These are phyloP conservation scores for Lacerta viridis DNA, from an alignment of 2,797 vertebrate genomes.

Conservation along the genomic window DNA sequence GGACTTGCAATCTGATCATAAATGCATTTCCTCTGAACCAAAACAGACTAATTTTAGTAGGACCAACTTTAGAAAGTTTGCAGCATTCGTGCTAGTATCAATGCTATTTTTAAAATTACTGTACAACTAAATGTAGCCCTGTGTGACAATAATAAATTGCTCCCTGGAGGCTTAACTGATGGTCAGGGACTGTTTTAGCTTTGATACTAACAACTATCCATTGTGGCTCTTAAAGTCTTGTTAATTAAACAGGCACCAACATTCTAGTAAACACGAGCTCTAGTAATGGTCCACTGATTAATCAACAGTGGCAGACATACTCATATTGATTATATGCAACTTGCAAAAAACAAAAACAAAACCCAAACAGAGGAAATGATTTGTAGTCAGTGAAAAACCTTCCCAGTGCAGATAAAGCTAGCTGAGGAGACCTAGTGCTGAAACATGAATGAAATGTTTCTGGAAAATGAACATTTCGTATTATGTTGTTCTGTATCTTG, in stretches of 20 bases:
- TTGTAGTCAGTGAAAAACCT: neutral
- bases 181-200: neutral
- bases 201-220: neutral
- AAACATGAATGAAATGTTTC: neutral
- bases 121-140: neutral
- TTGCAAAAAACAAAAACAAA: neutral
- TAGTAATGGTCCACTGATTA: neutral
- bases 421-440: neutral
- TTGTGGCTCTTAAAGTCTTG: neutral
- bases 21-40: neutral
- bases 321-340: neutral
- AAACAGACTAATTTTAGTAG: neutral
- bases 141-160: neutral
- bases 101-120: constrained; percentile 26
- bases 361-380: neutral
- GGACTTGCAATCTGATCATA: neutral
- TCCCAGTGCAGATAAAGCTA: fast-evolving
- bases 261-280: neutral
- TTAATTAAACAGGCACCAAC: neutral
- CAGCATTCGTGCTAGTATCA: neutral
- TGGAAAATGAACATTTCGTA: neutral
- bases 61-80: neutral
- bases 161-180: neutral
- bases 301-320: neutral
- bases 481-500: neutral